Percentiles rank a stretch among this genome's conserved stretches.
Conservation (phyloP, 2,113 vertebrate genomes). For the Stigmatopora argus region DNA sequence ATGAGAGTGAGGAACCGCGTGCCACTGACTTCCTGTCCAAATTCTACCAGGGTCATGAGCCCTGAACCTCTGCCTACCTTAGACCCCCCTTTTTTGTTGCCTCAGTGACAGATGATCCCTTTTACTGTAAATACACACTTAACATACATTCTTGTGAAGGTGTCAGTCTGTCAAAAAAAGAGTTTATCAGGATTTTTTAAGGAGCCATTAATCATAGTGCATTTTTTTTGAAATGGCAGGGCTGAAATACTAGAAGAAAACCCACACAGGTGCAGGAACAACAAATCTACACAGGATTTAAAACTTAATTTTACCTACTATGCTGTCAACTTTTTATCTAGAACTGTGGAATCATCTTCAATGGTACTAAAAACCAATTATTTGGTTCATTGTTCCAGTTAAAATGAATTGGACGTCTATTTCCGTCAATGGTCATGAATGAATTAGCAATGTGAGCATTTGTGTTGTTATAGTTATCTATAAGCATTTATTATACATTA, state of each 20-base stretch:
- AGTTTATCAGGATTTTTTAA: background rate
- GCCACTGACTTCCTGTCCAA: constrained; percentile 88
- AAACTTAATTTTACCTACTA: background rate
- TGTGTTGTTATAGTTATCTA: background rate
- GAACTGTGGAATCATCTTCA: too few species aligned
- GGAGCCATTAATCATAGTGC: background rate
- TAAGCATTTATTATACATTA: background rate
- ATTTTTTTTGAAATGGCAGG: background rate
- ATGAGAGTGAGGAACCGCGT: constrained; percentile 74
- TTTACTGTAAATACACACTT: constrained; percentile 69
- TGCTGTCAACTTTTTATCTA: background rate
- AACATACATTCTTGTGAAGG: constrained; percentile 10
- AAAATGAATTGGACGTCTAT: too few species aligned
- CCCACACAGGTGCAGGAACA: too few species aligned
- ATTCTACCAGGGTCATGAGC: constrained; percentile 85
- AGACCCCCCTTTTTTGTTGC: constrained; percentile 22
- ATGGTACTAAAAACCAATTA: too few species aligned
- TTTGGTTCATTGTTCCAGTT: too few species aligned
- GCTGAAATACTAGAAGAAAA: too few species aligned
- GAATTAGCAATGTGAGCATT: background rate
- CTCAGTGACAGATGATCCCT: constrained; percentile 44
- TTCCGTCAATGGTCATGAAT: too few species aligned
- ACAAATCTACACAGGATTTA: background rate
- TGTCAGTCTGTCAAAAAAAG: constrained; percentile 13
- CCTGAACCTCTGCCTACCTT: constrained; percentile 67